phyloP scores from a whole-genome alignment of 2,113 vertebrate species.

The Muscicapa adusta region DNA sequence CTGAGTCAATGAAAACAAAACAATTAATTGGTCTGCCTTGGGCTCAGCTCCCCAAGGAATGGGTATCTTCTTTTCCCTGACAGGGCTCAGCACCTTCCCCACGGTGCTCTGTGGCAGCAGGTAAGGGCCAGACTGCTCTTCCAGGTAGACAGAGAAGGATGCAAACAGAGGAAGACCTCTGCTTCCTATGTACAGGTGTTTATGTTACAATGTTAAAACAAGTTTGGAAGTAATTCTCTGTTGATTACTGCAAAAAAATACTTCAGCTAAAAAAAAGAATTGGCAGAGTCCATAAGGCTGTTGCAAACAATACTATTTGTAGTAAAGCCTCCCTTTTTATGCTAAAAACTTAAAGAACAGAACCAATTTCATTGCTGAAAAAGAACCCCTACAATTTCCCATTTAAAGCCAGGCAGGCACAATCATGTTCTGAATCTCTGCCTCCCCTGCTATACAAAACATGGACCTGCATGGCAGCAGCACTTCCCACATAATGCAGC shows the following conservation, averaged over 20 bases:
- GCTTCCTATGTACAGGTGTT: not conserved
- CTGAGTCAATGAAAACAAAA: not conserved
- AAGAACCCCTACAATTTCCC: not conserved
- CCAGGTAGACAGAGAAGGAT: not conserved
- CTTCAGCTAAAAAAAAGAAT: not conserved
- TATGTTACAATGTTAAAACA: not conserved
- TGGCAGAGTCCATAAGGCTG: not conserved
- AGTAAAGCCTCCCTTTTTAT: not conserved
- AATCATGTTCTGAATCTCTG: not conserved
- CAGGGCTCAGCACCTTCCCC: not conserved
- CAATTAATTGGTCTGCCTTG: not conserved
- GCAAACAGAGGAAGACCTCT: not conserved
- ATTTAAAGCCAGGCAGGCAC: not conserved
- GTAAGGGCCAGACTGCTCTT: not conserved
- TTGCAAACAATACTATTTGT: not conserved
- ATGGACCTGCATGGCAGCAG: rapidly evolving
- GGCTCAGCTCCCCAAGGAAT: not conserved
- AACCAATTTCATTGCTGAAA: not conserved
- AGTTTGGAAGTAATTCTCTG: not conserved
- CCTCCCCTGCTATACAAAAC: not conserved
- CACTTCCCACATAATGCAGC: rapidly evolving
- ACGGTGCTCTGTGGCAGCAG: not conserved
- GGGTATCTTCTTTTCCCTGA: not conserved
- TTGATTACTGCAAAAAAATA: not conserved
- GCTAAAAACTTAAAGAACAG: not conserved